These are phyloP conservation scores for Phrynosoma blainvillii DNA, from an alignment of 2,113 vertebrate species.

Conservation along the genomic window DNA sequence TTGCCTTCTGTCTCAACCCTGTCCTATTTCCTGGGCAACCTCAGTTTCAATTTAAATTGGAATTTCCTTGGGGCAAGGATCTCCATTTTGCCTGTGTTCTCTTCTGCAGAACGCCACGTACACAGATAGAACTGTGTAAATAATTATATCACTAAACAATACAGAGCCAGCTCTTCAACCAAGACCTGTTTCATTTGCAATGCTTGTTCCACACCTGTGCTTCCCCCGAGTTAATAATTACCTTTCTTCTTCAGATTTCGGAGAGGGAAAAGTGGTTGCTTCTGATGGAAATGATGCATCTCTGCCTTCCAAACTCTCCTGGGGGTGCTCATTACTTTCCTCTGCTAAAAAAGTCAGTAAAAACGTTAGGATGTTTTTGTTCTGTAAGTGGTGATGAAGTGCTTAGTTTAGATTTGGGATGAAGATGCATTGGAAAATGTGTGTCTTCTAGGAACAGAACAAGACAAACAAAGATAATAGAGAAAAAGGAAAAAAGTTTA, in stretches of 20 bases:
- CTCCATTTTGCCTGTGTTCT: neutral
- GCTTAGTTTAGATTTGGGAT: too few species aligned
- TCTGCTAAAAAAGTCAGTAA: constrained; percentile 36
- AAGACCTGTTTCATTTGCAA: neutral
- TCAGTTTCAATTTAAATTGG: neutral
- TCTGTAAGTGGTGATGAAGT: too few species aligned
- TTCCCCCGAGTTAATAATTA: constrained; percentile 12
- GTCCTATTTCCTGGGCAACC: neutral
- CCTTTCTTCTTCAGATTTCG: constrained; percentile 49
- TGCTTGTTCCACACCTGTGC: neutral
- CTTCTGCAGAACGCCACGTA: too few species aligned
- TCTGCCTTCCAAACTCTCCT: constrained; percentile 2
- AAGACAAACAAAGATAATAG: too few species aligned
- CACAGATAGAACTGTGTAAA: neutral
- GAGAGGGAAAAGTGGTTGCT: rapidly evolving
- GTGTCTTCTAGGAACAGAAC: too few species aligned
- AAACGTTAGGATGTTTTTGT: too few species aligned
- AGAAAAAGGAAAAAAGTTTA: too few species aligned
- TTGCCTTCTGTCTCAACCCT: neutral
- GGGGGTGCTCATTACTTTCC: neutral
- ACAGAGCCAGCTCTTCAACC: neutral
- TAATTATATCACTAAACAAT: constrained; percentile 26
- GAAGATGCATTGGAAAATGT: too few species aligned
- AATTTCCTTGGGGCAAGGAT: neutral
- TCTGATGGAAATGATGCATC: neutral